Evolutionary conservation across 37 sponge, comb jelly and placozoan genomes (phyloP).

Genomic region (Sycon ciliatum): DNA sequence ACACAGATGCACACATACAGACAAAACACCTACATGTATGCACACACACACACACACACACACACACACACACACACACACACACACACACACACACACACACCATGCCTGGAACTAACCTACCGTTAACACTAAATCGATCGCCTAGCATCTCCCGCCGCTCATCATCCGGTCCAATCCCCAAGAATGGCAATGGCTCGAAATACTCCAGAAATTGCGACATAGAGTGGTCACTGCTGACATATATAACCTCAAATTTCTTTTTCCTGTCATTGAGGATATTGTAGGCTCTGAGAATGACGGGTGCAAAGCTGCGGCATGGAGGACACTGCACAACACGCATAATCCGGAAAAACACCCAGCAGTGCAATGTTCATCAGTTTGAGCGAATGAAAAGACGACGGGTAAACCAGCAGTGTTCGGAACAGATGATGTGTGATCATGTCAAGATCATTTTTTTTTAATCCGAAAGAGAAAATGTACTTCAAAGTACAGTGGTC

Average conservation of each 20-base stretch:
- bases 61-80: not conserved
- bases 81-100: not conserved
- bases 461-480: too few species aligned
- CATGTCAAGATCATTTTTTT: too few species aligned
- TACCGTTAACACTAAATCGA: conserved; percentile 53
- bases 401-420: not conserved
- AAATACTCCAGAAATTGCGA: conserved; percentile 64
- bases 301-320: conserved; percentile 74
- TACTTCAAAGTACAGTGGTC: too few species aligned
- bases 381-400: not conserved
- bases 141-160: conserved; percentile 43
- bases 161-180: conserved; percentile 49
- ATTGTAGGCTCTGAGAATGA: conserved; percentile 61
- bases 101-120: not conserved
- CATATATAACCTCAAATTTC: conserved; percentile 81
- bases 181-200: conserved; percentile 70
- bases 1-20: not conserved
- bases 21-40: not conserved
- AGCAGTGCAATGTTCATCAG: too few species aligned
- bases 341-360: too few species aligned
- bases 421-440: too few species aligned
- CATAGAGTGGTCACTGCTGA: conserved; percentile 67
- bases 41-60: not conserved
- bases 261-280: conserved; percentile 42
- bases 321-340: conserved; percentile 70